Evolutionary conservation across 1,140 invertebrate genomes (phyloP).

Genomic region (Anthonomus grandis): DNA sequence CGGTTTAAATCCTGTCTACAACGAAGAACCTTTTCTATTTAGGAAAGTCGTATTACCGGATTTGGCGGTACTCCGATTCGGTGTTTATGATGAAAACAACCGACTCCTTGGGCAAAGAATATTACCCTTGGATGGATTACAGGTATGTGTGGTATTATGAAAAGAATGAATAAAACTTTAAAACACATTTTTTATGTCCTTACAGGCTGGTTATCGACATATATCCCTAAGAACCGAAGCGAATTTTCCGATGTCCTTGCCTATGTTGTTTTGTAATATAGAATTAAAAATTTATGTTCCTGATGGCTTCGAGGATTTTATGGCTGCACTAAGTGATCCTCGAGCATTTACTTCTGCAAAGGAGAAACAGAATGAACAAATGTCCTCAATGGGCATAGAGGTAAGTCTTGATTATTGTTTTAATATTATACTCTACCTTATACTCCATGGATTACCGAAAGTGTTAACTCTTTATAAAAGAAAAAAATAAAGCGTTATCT

Average conservation of each 20-base stretch:
- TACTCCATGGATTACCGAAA: background rate
- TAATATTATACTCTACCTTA: background rate
- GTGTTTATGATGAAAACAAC: constrained; percentile 98
- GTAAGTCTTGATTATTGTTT: constrained; percentile 40
- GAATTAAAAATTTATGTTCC: constrained; percentile 99
- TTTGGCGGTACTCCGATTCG: constrained; percentile 94
- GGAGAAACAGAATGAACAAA: constrained; percentile 84
- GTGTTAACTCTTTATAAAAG: background rate
- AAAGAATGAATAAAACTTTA: background rate
- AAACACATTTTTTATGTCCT: constrained; percentile 1
- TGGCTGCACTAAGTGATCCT: constrained; percentile 96
- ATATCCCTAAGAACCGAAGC: constrained; percentile 97
- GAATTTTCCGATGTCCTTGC: constrained; percentile 97
- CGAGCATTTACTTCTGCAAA: constrained; percentile 86
- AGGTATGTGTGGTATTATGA: constrained; percentile 45
- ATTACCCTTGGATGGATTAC: constrained; percentile 94
- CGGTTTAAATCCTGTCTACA: constrained; percentile 96
- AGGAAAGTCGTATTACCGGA: constrained; percentile 98
- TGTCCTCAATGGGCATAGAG: constrained; percentile 93
- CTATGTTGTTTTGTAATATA: constrained; percentile 98
- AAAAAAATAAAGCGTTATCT: too few species aligned
- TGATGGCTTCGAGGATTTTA: constrained; percentile 97
- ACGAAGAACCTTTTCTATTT: constrained; percentile 97
- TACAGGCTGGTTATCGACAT: constrained; percentile 86
- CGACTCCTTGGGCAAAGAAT: constrained; percentile 97